These are phyloP conservation scores for Xanthorhoe spadicearia DNA, from an alignment of 2,888 invertebrate species.

Conservation along the genomic window DNA sequence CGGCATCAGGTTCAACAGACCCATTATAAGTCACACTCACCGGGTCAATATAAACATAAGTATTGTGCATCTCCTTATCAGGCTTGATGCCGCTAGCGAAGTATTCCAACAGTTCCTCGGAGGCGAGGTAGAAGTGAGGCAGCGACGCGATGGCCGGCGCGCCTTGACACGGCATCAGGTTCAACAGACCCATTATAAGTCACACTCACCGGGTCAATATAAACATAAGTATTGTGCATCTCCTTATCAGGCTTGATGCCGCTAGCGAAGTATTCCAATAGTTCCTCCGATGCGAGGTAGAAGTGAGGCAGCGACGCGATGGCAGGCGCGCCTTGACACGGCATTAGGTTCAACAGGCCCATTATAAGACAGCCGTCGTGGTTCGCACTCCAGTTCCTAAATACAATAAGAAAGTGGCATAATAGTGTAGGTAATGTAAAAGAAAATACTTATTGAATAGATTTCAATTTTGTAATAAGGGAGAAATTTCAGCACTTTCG, in stretches of 20 bases:
- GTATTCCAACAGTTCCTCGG: slow-evolving; percentile 79
- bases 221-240: slow-evolving; percentile 84
- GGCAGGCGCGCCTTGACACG: slow-evolving; percentile 85
- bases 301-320: slow-evolving; percentile 88
- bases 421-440: too few relatives aligned
- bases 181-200: slow-evolving; percentile 62
- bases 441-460: too few relatives aligned
- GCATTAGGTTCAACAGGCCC: slow-evolving; percentile 81
- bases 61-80: slow-evolving; percentile 81
- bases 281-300: slow-evolving; percentile 82
- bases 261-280: slow-evolving; percentile 75
- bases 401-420: too few relatives aligned
- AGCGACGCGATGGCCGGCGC: slow-evolving; percentile 86
- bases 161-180: slow-evolving; percentile 82
- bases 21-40: slow-evolving; percentile 68
- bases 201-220: slow-evolving; percentile 85
- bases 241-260: slow-evolving; percentile 82
- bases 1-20: too few relatives aligned
- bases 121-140: slow-evolving; percentile 87
- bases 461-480: too few relatives aligned
- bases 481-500: too few relatives aligned
- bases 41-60: slow-evolving; percentile 86
- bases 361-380: slow-evolving; percentile 79
- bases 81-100: slow-evolving; percentile 82
- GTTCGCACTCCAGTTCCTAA: slow-evolving; percentile 72